Base-by-base conservation (phyloP, 53 echinoderm and acorn worm genomes). In the Pentamera pediparva region DNA sequence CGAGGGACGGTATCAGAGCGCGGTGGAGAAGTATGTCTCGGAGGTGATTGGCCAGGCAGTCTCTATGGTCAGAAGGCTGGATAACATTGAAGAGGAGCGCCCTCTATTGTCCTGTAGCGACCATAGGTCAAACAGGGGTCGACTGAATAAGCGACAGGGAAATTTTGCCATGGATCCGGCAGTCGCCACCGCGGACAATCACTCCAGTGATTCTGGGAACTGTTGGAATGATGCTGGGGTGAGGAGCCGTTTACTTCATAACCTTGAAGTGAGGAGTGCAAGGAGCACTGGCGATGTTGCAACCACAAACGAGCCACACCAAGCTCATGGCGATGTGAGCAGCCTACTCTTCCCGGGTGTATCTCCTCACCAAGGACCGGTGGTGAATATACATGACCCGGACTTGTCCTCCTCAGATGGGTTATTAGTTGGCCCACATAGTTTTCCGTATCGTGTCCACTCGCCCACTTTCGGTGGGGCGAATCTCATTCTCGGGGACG, bases 21-120 rank as follows among this genome's bases (percentile, higher is more conserved):
- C 45, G 67, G 83, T 83, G 12, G 83, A 83, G 45, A 35, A 69
- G 5, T 83, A 59, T 59, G 76, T 83, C 37, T 56, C 83, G 6
- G 76, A 43, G 34, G 83, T 83, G 19, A 76, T 86, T 10, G 81
- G 65, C 20, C 62, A 84, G 32, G 92, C 86, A 4, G 60, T 58
- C 31, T 78, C 78, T 48, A 84, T 84, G 48, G 77, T 84, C 36
- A 81, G 84, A 27, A 61, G 81, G 38, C 80, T 70, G 6, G 73
- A 72, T 50, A 41, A 39, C 38, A 32, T 7, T 11, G 39, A 59
- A 38, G 67, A 37, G 28, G 60, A 53, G 26, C 39, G 36, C 17
- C 9, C 9, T 29, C 29, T 29, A 28, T 22, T 20, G 15, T 13
- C 58, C 13, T 29, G 29, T 5, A 28, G 31, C 21, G 4, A 57